Percentiles rank a stretch among this genome's conserved stretches.
Evolutionary conservation across 2,888 invertebrate species (phyloP).

Genomic region (Cremastobaeus sp.): DNA sequence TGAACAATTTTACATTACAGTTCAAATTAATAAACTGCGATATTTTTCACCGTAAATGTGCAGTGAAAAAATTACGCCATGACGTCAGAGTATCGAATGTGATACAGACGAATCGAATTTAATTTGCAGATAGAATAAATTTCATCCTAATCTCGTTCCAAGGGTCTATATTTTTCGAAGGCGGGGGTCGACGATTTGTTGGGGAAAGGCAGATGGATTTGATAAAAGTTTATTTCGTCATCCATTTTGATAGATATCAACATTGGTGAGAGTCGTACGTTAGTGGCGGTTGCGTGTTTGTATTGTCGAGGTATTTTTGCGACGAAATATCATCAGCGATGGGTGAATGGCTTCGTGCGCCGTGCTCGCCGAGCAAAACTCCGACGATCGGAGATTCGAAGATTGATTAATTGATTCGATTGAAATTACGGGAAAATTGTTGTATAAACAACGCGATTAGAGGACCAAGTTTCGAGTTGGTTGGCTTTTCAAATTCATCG

Average conservation of each 20-base stretch:
- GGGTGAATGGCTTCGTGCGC: slow-evolving; percentile 22
- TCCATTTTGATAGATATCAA: slow-evolving; percentile 52
- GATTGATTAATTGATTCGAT: slow-evolving; percentile 28
- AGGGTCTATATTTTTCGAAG: slow-evolving; percentile 16
- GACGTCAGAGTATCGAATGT: too few relatives aligned
- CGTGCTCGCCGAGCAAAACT: slow-evolving; percentile 21
- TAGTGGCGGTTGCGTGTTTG: slow-evolving; percentile 28
- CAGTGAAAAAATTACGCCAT: too few relatives aligned
- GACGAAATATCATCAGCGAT: slow-evolving; percentile 42
- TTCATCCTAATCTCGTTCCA: slow-evolving; percentile 13
- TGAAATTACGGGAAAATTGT: background rate
- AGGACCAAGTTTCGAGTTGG: too few relatives aligned
- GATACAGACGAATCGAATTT: too few relatives aligned
- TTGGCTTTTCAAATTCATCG: too few relatives aligned
- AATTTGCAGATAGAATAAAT: slow-evolving; percentile 9
- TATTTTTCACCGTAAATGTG: too few relatives aligned
- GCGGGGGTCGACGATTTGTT: slow-evolving; percentile 29
- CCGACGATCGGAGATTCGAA: slow-evolving; percentile 7
- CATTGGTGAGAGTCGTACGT: slow-evolving; percentile 33
- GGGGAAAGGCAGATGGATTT: slow-evolving; percentile 46
- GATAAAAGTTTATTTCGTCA: slow-evolving; percentile 52
- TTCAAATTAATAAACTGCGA: too few relatives aligned
- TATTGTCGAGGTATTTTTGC: slow-evolving; percentile 37
- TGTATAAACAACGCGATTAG: too few relatives aligned
- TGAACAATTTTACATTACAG: too few relatives aligned